Conservation (phyloP, 2,797 vertebrate genomes). For the Acanthopagrus latus region DNA sequence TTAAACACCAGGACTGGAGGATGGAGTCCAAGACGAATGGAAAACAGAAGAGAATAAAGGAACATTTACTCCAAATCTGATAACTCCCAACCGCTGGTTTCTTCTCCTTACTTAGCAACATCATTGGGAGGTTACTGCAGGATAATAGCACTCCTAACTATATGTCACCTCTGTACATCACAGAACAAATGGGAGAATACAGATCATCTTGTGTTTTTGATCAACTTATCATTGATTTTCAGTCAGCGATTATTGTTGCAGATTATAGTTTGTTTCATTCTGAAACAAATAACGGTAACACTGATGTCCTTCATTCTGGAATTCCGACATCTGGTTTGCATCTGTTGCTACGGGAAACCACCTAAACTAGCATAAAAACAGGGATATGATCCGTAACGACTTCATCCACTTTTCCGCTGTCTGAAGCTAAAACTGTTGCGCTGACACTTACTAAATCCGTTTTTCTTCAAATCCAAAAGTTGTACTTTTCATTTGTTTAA, state of each 20-base stretch:
- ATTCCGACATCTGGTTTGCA: slow-evolving; percentile 52
- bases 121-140: not conserved
- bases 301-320: not conserved
- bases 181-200: no score
- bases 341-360: slow-evolving; percentile 31
- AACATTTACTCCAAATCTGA: not conserved
- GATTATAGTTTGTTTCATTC: slow-evolving; percentile 12
- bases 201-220: no score
- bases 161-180: not conserved
- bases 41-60: slow-evolving; percentile 10
- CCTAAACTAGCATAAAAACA: slow-evolving; percentile 29
- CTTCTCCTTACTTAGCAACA: not conserved
- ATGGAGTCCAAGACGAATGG: not conserved
- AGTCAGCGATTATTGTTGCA: not conserved
- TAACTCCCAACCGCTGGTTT: slow-evolving; percentile 7
- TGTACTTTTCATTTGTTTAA: not conserved
- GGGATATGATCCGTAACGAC: slow-evolving; percentile 17
- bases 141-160: not conserved
- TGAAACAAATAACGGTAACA: slow-evolving; percentile 9
- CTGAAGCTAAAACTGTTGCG: not conserved
- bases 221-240: slow-evolving; percentile 1
- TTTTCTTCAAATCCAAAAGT: not conserved
- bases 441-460: not conserved
- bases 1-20: slow-evolving; percentile 10
- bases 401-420: slow-evolving; percentile 40